These are phyloP conservation scores for Syritta pipiens DNA, from an alignment of 2,888 invertebrate species.

Conservation along the genomic window DNA sequence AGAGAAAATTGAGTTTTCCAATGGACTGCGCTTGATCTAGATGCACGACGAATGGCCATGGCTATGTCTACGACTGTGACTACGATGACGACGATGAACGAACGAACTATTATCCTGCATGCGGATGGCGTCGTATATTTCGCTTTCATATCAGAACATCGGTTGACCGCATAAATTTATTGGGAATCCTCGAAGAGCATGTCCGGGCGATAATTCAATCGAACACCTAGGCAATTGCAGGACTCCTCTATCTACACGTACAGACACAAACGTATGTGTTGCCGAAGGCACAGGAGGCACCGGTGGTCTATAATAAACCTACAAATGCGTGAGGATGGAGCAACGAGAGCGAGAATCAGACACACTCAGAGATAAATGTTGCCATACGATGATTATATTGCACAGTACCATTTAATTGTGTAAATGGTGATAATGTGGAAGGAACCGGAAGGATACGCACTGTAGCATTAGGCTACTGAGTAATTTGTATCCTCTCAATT, in stretches of 20 bases:
- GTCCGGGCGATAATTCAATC: conserved; percentile 65
- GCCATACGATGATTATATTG: conserved; percentile 30
- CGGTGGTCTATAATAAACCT: conserved; percentile 48
- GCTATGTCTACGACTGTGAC: not conserved
- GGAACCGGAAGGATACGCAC: conserved; percentile 57
- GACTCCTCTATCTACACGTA: not conserved
- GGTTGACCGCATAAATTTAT: conserved; percentile 67
- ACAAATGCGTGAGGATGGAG: conserved; percentile 59
- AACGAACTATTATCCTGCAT: too few species aligned
- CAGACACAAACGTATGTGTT: too few species aligned
- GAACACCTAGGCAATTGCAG: conserved; percentile 53
- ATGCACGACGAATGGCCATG: not conserved
- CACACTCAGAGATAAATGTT: conserved; percentile 31
- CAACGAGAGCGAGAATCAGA: too few species aligned
- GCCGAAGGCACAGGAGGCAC: too few species aligned
- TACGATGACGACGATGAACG: not conserved
- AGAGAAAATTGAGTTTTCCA: conserved; percentile 66
- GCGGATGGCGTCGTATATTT: conserved; percentile 30
- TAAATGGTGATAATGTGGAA: conserved; percentile 54
- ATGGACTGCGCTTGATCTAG: conserved; percentile 59
- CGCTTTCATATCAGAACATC: conserved; percentile 46
- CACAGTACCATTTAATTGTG: conserved; percentile 60
- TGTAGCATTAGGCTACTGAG: conserved; percentile 60
- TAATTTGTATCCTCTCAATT: conserved; percentile 68
- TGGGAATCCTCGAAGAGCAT: conserved; percentile 61